Conservation (phyloP, 2,888 invertebrate species). For the Zaprionus obscuricornis region DNA sequence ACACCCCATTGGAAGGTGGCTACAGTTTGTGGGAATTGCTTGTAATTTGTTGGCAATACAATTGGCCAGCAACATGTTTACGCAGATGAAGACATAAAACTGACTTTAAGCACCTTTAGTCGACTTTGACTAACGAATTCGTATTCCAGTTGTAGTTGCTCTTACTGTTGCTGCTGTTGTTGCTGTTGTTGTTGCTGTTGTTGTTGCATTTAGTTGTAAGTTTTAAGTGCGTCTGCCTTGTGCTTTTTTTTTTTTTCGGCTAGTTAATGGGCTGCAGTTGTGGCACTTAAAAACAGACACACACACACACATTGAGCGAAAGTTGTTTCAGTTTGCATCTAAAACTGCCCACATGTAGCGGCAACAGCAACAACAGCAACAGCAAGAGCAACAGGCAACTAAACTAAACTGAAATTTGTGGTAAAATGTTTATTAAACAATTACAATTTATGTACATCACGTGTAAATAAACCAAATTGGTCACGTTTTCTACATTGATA, state of each 20-base stretch:
- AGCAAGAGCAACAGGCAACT: background rate
- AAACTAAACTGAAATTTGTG: slow-evolving; percentile 23
- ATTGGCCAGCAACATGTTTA: slow-evolving; percentile 61
- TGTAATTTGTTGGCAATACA: slow-evolving; percentile 70
- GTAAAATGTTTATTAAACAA: slow-evolving; percentile 63
- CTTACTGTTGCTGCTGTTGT: too few relatives aligned
- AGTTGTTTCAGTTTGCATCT: slow-evolving; percentile 27
- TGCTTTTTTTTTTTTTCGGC: too few relatives aligned
- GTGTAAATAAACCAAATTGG: slow-evolving; percentile 84
- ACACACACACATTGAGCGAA: slow-evolving; percentile 44
- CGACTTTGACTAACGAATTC: too few relatives aligned
- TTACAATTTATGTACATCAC: slow-evolving; percentile 81
- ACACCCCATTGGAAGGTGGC: slow-evolving; percentile 53
- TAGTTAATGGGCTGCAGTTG: slow-evolving; percentile 48
- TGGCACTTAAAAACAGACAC: too few relatives aligned
- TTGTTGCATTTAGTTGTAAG: background rate
- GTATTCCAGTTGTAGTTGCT: too few relatives aligned
- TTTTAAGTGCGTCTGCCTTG: slow-evolving; percentile 58
- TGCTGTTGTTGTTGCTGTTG: too few relatives aligned
- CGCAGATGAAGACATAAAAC: slow-evolving; percentile 74
- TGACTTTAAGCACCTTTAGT: slow-evolving; percentile 54
- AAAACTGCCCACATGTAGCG: slow-evolving; percentile 12
- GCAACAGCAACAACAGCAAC: slow-evolving; percentile 9
- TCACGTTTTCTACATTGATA: slow-evolving; percentile 82
- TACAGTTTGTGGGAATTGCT: slow-evolving; percentile 37